Percentiles rank a stretch among this genome's conserved stretches.
Evolutionary conservation across 2,888 invertebrate species (phyloP).

Genomic region (Dicycla oo): DNA sequence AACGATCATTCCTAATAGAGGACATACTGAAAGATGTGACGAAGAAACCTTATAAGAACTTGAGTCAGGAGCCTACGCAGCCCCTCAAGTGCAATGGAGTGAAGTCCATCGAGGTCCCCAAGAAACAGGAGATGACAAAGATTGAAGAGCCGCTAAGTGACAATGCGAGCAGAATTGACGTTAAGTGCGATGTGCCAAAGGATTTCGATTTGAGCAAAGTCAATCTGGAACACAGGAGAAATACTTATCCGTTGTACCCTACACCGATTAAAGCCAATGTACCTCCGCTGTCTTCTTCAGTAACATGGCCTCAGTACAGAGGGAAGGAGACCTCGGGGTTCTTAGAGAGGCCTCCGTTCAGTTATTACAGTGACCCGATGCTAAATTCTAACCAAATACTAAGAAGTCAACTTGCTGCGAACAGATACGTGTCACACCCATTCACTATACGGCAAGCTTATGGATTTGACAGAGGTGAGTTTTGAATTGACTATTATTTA

Average conservation of each 20-base stretch:
- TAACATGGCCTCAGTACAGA: slow-evolving; percentile 75
- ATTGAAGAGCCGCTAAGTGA: slow-evolving; percentile 52
- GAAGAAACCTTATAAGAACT: slow-evolving; percentile 76
- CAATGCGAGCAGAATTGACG: slow-evolving; percentile 69
- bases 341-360: slow-evolving; percentile 74
- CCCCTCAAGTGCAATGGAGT: slow-evolving; percentile 72
- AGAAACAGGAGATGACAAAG: slow-evolving; percentile 27
- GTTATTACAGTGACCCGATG: slow-evolving; percentile 82
- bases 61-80: slow-evolving; percentile 76
- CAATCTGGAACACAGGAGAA: slow-evolving; percentile 72
- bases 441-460: slow-evolving; percentile 80
- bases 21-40: slow-evolving; percentile 82
- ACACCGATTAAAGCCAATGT: slow-evolving; percentile 80
- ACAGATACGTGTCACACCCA: slow-evolving; percentile 78
- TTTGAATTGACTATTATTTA: neutral
- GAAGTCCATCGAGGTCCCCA: slow-evolving; percentile 39
- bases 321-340: slow-evolving; percentile 73
- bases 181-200: slow-evolving; percentile 72
- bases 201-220: slow-evolving; percentile 71
- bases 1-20: slow-evolving; percentile 85
- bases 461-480: slow-evolving; percentile 84
- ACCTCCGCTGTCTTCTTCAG: slow-evolving; percentile 51
- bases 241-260: slow-evolving; percentile 83
- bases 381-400: slow-evolving; percentile 80
- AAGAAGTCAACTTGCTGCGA: slow-evolving; percentile 80